Evolutionary conservation across 2,797 vertebrate species (phyloP).

Genomic region (Ammospiza maritima): DNA sequence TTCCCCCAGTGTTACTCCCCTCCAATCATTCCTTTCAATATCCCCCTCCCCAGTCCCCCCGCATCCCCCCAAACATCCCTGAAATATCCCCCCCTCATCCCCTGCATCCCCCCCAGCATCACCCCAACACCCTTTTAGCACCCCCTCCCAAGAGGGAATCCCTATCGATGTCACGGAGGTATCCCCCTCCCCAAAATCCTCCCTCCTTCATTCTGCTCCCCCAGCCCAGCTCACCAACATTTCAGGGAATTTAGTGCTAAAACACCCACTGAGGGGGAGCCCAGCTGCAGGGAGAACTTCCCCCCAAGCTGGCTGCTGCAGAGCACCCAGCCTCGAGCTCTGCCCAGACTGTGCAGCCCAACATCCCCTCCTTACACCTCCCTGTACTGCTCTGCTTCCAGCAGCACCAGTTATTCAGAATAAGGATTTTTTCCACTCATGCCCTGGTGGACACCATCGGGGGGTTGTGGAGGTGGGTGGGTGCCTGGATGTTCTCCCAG

Average conservation of each 20-base stretch:
- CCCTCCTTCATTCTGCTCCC: fast-evolving
- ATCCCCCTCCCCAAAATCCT: too few relatives aligned
- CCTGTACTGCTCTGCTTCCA: fast-evolving
- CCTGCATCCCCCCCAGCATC: neutral
- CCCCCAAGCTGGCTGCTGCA: neutral
- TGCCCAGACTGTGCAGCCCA: neutral
- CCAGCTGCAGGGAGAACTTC: neutral
- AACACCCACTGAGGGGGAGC: neutral
- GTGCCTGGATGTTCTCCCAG: neutral
- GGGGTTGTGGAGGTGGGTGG: neutral
- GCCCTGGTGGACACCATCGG: fast-evolving
- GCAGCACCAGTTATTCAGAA: neutral
- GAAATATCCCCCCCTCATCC: neutral
- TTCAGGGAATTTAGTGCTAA: neutral
- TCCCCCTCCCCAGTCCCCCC: too few relatives aligned
- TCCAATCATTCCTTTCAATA: too few relatives aligned
- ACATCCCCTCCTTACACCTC: neutral
- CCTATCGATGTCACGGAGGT: neutral
- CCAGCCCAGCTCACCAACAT: neutral
- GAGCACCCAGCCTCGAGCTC: neutral
- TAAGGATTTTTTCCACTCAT: neutral
- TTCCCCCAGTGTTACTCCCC: too few relatives aligned
- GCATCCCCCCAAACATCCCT: neutral
- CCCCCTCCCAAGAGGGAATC: neutral
- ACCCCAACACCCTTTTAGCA: neutral